Base-by-base conservation (phyloP, 1,140 invertebrate genomes). In the Cotesia chilonis region DNA sequence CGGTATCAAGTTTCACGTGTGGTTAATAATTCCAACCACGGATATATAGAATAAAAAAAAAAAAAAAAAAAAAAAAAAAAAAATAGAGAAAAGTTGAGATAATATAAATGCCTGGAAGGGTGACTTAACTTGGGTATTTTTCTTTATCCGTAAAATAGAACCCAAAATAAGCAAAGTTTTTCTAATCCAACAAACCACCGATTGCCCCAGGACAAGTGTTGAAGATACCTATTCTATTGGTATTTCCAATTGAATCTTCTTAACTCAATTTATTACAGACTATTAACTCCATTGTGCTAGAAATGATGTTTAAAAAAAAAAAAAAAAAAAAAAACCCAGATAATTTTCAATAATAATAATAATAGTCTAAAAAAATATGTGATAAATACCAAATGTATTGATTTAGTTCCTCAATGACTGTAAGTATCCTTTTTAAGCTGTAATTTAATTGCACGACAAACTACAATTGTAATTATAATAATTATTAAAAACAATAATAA, bases 241-340 rank as follows among this genome's bases (percentile, higher is more conserved):
- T 69, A 78, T 73, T 69, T 73, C 68, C 68, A 77, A 84, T 85
- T 75, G 77, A 83, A 84, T 81, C 77, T 82, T 80, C 59, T 70
- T 81, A 82, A 85, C 75, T 83, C 76, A 73, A 84, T 85, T 83
- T 78, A 70, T 68, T 64, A 12, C 60, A 70, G 73, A 60, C 77
- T 81, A 81, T 81, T 76, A 77, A 70, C 73, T 76, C 41, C 47
- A 14, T 35, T 14, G 12, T 14, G 71, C 68, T 10, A 12, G 37
- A 65, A 59, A 70, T 10, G 41, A 57, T 47, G 41, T 51, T 54
- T 35, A 64, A 2, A 35, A n/a, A 17, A 17, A 17, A 17, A 17
- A 17, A 17, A 17, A 17, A 17, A 17, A 17, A 17, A 17, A 17
- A 17, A 17, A 17, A 17, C 17, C 14, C 4, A 12, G 0, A 52